A percentile compares a stretch with the other conserved stretches of the same genome.
Evolutionary conservation across 2,797 vertebrate genomes (phyloP).

Genomic region (Heteromormyrus szaboi): DNA sequence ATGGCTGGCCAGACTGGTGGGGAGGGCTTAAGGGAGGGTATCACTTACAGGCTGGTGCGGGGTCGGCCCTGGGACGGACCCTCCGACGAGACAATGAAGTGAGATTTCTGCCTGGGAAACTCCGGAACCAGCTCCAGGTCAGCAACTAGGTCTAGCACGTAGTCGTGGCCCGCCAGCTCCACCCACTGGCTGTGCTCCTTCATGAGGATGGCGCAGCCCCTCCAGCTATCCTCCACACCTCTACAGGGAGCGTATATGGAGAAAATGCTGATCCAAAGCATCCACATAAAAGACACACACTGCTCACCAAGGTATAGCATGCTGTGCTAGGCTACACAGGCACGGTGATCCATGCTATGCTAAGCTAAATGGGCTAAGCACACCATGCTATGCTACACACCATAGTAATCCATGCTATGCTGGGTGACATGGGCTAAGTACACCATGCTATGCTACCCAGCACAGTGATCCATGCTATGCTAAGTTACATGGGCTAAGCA

Average conservation of each 20-base stretch:
- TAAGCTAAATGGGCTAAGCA: neutral
- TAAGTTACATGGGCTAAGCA: neutral
- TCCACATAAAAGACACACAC: neutral
- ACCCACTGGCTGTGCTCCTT: constrained; percentile 81
- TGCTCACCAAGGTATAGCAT: neutral
- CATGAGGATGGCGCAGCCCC: constrained; percentile 84
- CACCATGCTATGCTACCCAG: neutral
- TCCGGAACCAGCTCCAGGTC: constrained; percentile 78
- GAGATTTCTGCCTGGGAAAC: constrained; percentile 85
- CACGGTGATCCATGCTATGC: neutral
- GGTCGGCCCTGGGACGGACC: constrained; percentile 49
- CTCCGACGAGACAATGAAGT: constrained; percentile 81
- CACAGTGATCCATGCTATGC: neutral
- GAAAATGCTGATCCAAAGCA: neutral
- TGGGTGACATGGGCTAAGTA: neutral
- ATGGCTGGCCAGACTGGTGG: neutral
- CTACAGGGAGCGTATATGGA: constrained; percentile 45
- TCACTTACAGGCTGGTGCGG: constrained; percentile 70
- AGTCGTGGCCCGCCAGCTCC: constrained; percentile 91
- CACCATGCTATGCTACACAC: neutral
- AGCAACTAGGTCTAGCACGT: constrained; percentile 83
- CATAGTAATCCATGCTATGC: neutral
- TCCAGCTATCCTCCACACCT: constrained; percentile 69
- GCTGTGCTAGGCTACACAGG: neutral
- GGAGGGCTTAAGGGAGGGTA: too few relatives aligned